Percentiles rank a stretch among this genome's conserved stretches.
phyloP scores from a whole-genome alignment of 2,888 invertebrate species.

The Conops quadrifasciatus region DNA sequence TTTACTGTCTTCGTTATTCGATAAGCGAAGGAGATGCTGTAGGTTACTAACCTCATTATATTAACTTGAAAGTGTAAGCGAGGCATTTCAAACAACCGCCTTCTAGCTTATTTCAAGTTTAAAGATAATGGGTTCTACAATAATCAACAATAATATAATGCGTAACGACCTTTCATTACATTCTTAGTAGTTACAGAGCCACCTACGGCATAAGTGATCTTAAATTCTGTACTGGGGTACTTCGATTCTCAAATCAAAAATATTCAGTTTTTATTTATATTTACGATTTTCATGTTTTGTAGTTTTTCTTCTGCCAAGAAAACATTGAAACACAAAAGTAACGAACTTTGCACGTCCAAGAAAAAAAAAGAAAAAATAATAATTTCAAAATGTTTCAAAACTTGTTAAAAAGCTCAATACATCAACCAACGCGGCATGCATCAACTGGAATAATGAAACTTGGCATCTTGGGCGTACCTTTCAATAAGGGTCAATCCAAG shows the following conservation, averaged over 20 bases:
- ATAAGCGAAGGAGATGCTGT: too few species aligned
- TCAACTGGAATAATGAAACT: constrained; percentile 54
- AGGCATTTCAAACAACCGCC: too few species aligned
- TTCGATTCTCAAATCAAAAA: constrained; percentile 8
- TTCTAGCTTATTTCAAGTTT: too few species aligned
- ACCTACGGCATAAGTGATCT: too few species aligned
- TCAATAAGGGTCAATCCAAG: constrained; percentile 78
- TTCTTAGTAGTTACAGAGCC: too few species aligned
- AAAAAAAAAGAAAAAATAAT: neutral
- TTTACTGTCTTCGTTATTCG: too few species aligned
- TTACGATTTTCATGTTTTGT: neutral
- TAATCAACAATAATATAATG: too few species aligned
- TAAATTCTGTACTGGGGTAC: too few species aligned
- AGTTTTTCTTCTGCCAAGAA: neutral
- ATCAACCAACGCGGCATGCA: constrained; percentile 34
- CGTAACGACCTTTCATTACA: too few species aligned
- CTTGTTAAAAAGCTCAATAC: constrained; percentile 41
- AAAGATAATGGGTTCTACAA: too few species aligned
- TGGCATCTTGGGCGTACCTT: constrained; percentile 83
- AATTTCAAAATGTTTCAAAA: neutral
- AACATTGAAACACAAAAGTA: neutral
- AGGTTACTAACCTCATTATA: too few species aligned
- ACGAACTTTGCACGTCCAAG: neutral
- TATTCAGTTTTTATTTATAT: neutral
- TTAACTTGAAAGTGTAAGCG: too few species aligned